A percentile compares a stretch with the other conserved stretches of the same genome.
These are phyloP conservation scores for Apoderus coryli DNA, from an alignment of 2,888 invertebrate species.

Conservation along the genomic window DNA sequence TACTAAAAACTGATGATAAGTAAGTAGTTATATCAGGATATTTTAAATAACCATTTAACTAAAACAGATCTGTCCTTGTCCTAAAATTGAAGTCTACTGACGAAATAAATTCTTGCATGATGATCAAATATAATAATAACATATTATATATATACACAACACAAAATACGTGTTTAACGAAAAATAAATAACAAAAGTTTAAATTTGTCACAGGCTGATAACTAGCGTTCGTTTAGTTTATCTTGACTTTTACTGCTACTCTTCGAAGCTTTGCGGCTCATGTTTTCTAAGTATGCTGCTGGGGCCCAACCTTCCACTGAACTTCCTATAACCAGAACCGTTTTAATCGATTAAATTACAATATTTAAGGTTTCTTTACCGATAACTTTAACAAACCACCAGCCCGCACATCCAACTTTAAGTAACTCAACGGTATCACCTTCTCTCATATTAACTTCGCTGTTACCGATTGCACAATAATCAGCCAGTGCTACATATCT, in stretches of 20 bases:
- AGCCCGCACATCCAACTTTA: conserved; percentile 87
- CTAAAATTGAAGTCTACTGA: no score
- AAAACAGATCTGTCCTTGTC: no score
- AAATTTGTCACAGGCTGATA: conserved; percentile 15
- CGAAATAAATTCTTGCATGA: no score
- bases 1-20: no score
- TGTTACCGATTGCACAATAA: conserved; percentile 81
- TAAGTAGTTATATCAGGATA: no score
- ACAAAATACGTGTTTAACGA: no score
- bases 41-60: no score
- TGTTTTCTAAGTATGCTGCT: conserved; percentile 74
- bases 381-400: conserved; percentile 87
- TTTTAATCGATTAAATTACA: no score
- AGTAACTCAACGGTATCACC: conserved; percentile 81
- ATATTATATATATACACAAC: no score
- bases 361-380: no score
- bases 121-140: no score
- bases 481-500: conserved; percentile 81
- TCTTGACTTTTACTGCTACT: conserved; percentile 55
- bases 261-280: conserved; percentile 60
- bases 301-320: conserved; percentile 87
- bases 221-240: conserved; percentile 26
- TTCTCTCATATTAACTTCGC: conserved; percentile 81
- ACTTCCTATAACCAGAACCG: conserved; percentile 36
- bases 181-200: no score